Base-by-base conservation (phyloP, 2,888 invertebrate species). In the Steinernema hermaphroditum region DNA sequence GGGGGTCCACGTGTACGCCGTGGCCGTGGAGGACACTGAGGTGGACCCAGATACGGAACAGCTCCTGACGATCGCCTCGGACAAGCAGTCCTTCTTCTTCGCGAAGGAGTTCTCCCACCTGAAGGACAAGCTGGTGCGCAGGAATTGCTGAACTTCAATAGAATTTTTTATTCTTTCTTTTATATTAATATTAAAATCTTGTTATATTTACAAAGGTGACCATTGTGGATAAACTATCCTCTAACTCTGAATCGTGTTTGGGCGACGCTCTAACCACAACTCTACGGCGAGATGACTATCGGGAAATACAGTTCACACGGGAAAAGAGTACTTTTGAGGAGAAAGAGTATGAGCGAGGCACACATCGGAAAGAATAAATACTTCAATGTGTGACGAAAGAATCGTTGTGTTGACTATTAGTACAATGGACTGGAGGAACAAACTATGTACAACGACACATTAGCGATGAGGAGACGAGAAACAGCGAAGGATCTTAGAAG, bases 1-100 rank as follows among this genome's bases (percentile, higher is more conserved):
- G 32, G 78, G 78, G n/a, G 73, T 83, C n/a, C 76, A 77, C 14
- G 54, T 82, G 24, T 74, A 82, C 22, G 77, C 78, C 0, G 79
- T 83, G 16, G 81, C 78, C 2, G 75, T 83, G 2, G 75, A 79
- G 24, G 81, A 79, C 68, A 69, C 62, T 29, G 54, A 77, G 9
- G 73, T 76, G 34, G 74, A 76, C n/a, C 79, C 81, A 22, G 75
- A 78, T 68, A 72, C 74, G n/a, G 76, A 78, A 24, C 80, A 80
- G 27, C 72, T 79, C 43, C 54, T 73, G 8, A 74, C 72, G 16
- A 81, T 81, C 22, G 80, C 80, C 14, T 76, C 75, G 19, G 74
- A 75, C 68, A 62, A 62, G 34, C 62, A 62, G 62, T 62, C 62
- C 32, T 62, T 62, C 34, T 62, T 62, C 62, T 62, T 62, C 34